A percentile compares a stretch with the other conserved stretches of the same genome.
Evolutionary conservation across 2,797 vertebrate genomes (phyloP).

Genomic region (Acanthurus tractus): DNA sequence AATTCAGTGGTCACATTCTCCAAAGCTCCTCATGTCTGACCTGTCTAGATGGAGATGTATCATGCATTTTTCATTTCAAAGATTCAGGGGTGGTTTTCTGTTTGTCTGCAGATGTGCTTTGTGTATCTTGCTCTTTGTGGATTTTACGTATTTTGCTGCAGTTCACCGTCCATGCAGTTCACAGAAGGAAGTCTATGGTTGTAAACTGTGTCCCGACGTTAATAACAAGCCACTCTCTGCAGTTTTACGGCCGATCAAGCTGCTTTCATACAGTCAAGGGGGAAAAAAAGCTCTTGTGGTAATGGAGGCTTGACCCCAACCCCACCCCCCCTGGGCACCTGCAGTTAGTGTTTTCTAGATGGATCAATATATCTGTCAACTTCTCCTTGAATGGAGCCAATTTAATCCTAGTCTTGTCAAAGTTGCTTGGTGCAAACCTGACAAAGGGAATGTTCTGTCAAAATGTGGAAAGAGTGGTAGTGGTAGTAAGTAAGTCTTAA

Average conservation of each 20-base stretch:
- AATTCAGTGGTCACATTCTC: constrained; percentile 44
- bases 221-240: constrained; percentile 33
- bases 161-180: constrained; percentile 24
- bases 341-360: constrained; percentile 55
- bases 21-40: constrained; percentile 29
- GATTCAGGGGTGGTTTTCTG: constrained; percentile 3
- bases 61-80: constrained; percentile 8
- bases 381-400: constrained; percentile 43
- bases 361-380: constrained; percentile 77
- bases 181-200: not conserved
- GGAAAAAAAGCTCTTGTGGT: constrained; percentile 19
- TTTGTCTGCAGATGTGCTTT: constrained; percentile 1
- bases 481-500: constrained; percentile 10
- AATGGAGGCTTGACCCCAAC: constrained; percentile 28
- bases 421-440: constrained; percentile 32
- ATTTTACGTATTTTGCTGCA: constrained; percentile 28
- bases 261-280: constrained; percentile 24
- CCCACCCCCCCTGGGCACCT: constrained; percentile 34
- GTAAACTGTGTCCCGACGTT: constrained; percentile 11
- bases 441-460: constrained; percentile 41
- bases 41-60: constrained; percentile 13
- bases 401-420: constrained; percentile 59
- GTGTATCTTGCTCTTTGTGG: constrained; percentile 7
- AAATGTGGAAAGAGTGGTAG: constrained; percentile 19
- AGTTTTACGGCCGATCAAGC: constrained; percentile 40